phyloP scores from a whole-genome alignment of 1,140 invertebrate species.

The Drosophila mayri region DNA sequence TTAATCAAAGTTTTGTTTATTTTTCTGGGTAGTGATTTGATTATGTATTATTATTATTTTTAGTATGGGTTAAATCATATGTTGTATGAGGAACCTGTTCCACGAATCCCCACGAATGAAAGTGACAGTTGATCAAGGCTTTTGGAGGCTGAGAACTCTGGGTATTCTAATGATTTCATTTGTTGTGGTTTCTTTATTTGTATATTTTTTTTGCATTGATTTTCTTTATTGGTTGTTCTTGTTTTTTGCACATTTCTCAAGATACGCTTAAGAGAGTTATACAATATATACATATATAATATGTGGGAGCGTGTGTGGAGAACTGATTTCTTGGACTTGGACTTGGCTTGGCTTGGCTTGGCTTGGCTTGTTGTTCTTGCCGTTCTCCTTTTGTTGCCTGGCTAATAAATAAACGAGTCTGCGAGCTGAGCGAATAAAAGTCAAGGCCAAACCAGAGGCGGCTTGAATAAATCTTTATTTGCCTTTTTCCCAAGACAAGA shows the following conservation, averaged over 20 bases:
- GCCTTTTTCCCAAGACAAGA: conserved; percentile 23
- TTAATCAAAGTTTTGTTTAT: conserved; percentile 49
- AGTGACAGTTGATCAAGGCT: conserved; percentile 52
- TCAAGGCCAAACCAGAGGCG: conserved; percentile 64
- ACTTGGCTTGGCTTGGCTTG: neutral
- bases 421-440: conserved; percentile 71
- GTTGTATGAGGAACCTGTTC: conserved; percentile 60
- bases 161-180: conserved; percentile 72
- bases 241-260: conserved; percentile 47
- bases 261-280: conserved; percentile 37
- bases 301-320: neutral
- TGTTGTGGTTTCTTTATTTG: conserved; percentile 7
- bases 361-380: conserved; percentile 23
- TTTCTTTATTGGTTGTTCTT: conserved; percentile 6
- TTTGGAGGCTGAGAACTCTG: conserved; percentile 27
- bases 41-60: conserved; percentile 28
- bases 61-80: conserved; percentile 43
- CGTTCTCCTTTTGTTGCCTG: conserved; percentile 56
- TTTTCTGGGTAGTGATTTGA: conserved; percentile 24
- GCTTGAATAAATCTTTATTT: conserved; percentile 61
- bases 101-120: conserved; percentile 34
- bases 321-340: conserved; percentile 53
- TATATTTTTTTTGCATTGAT: conserved; percentile 11
- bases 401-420: conserved; percentile 75
- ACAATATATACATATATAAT: neutral